Conservation (phyloP, 2,888 invertebrate genomes). For the Cheilosia vernalis region DNA sequence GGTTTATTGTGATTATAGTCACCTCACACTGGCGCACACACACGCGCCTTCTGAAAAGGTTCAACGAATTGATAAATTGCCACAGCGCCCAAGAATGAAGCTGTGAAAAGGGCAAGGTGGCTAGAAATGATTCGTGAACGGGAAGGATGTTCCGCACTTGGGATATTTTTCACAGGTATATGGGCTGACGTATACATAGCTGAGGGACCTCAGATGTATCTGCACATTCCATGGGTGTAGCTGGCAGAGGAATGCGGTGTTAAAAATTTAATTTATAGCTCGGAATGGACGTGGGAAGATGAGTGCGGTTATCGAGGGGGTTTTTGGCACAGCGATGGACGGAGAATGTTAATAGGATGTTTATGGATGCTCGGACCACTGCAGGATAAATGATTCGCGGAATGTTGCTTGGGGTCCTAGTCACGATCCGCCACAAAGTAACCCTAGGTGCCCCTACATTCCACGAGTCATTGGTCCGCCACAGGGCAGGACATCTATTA, state of each 20-base stretch:
- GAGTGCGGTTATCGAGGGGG: conserved; percentile 26
- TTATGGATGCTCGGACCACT: background rate
- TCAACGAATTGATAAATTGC: conserved; percentile 72
- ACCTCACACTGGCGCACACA: conserved; percentile 28
- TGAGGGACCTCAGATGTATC: conserved; percentile 33
- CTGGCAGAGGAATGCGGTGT: background rate
- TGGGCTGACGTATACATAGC: background rate
- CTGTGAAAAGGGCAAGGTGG: conserved; percentile 52
- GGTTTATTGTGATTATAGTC: conserved; percentile 70
- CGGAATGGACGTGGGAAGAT: conserved; percentile 34
- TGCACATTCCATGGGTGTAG: conserved; percentile 21
- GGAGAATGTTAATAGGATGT: conserved; percentile 24
- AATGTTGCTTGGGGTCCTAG: no score
- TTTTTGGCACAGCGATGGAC: background rate
- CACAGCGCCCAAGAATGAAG: conserved; percentile 62
- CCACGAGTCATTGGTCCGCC: no score
- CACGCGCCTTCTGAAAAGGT: conserved; percentile 30
- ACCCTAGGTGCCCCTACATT: no score
- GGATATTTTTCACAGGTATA: conserved; percentile 42
- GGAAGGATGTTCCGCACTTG: conserved; percentile 67
- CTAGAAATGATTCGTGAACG: conserved; percentile 54
- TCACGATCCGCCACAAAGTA: no score
- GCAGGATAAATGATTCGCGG: no score
- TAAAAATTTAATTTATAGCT: conserved; percentile 68
- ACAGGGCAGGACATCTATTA: no score